These are phyloP conservation scores for Oryzias celebensis DNA, from an alignment of 2,113 vertebrate species.

Conservation along the genomic window DNA sequence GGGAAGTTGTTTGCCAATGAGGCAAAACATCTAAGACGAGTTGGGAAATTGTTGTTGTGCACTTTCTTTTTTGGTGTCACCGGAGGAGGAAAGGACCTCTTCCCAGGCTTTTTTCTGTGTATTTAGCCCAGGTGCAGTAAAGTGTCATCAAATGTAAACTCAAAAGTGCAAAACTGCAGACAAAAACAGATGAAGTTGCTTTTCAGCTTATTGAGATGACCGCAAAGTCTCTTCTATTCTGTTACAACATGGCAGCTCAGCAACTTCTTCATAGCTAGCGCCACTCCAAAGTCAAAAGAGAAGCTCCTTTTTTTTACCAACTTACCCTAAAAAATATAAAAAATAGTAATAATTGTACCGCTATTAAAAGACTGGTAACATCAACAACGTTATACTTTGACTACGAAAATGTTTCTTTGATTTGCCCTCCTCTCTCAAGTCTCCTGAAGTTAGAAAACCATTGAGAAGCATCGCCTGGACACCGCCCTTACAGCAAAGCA, in stretches of 20 bases:
- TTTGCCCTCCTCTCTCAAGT: conserved; percentile 34
- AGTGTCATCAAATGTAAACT: conserved; percentile 56
- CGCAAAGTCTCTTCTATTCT: conserved; percentile 19
- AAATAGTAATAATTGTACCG: conserved; percentile 71
- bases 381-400: conserved; percentile 72
- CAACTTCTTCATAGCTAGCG: conserved; percentile 47
- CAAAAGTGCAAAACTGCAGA: conserved; percentile 60
- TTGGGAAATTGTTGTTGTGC: conserved; percentile 28
- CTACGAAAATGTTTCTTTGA: conserved; percentile 57
- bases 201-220: conserved; percentile 24
- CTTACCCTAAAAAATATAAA: conserved; percentile 77
- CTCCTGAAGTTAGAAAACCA: conserved; percentile 23
- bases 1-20: background rate
- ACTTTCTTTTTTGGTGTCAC: conserved; percentile 5
- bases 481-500: conserved; percentile 45
- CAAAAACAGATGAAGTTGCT: conserved; percentile 32
- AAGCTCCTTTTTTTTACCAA: conserved; percentile 34
- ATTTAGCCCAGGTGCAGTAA: conserved; percentile 1
- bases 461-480: conserved; percentile 47
- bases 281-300: conserved; percentile 31
- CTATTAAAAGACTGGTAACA: conserved; percentile 74
- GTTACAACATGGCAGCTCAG: conserved; percentile 35
- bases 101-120: background rate
- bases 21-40: conserved; percentile 10
- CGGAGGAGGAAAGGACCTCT: background rate